Evolutionary conservation across 2,113 vertebrate genomes (phyloP).

Genomic region (Echinops telfairi): DNA sequence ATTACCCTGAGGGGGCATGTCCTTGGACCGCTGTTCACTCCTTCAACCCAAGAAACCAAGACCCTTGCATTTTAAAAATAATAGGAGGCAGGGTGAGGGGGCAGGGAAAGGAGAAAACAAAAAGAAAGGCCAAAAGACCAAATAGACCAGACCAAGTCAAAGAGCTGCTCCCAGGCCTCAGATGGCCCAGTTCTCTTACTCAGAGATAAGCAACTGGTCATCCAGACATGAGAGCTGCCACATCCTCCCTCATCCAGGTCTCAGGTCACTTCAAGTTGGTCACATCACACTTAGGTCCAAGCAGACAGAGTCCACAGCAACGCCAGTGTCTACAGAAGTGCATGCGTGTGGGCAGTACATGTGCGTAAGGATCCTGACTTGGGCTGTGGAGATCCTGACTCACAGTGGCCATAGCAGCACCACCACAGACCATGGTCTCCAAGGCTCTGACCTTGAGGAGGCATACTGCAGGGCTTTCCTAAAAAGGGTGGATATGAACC

Average conservation of each 20-base stretch:
- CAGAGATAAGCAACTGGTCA: not conserved
- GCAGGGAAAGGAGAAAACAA: not conserved
- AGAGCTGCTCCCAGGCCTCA: not conserved
- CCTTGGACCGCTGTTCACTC: not conserved
- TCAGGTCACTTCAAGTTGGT: not conserved
- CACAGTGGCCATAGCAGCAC: not conserved
- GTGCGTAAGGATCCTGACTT: too few species aligned
- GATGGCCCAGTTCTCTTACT: not conserved
- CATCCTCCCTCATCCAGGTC: not conserved
- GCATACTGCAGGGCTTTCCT: too few species aligned
- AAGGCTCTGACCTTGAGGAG: too few species aligned
- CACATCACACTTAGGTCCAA: not conserved
- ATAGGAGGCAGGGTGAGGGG: not conserved
- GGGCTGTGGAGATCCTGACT: not conserved
- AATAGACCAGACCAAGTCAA: not conserved
- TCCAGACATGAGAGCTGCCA: not conserved
- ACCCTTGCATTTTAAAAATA: slow-evolving; percentile 6
- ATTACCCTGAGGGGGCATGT: not conserved
- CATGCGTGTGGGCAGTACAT: too few species aligned
- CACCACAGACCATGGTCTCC: too few species aligned
- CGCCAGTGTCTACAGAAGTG: not conserved
- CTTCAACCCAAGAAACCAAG: not conserved
- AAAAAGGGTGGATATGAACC: too few species aligned
- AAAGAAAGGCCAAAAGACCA: slow-evolving; percentile 13
- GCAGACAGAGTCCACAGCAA: not conserved